Evolutionary conservation across 2,888 invertebrate genomes (phyloP), one percentile per base, ranked within the genome.

Genomic region (Meiosimyza platycephala): DNA sequence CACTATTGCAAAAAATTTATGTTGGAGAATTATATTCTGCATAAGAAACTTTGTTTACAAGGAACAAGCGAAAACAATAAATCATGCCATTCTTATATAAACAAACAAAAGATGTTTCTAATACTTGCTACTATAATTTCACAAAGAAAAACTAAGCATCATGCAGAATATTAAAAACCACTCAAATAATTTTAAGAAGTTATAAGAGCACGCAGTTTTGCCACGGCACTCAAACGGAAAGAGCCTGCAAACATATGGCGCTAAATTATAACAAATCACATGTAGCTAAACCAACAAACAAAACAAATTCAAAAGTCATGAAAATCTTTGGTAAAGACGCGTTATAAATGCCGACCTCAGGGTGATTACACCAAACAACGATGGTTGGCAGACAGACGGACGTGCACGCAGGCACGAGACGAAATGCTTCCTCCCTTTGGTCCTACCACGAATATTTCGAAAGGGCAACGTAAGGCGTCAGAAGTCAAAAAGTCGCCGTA

Each of bases 401-500:
- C 11, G 18, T 12, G 54, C 16, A 54, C n/a, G n/a, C 54, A 52
- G 13, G 54, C 54, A n/a, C 6, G n/a, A 11, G 55, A 18, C 18
- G 15, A 55, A 55, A 54, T 15, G 54, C 18, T 55, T n/a, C 54
- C 16, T 9, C 54, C 54, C 7, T 13, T 28, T 28, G 28, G 40
- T 2, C 40, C 40, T 40, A 40, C 40, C 5, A 40, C 6, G 57
- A 22, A 11, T 55, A 55, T 18, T 16, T 55, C 16, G n/a, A 11
- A 9, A 55, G 55, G 11, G 13, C 5, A 57, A 28, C 12, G 18
- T 15, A 57, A 28, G 57, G 13, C 6, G 67, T 55, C 67, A 67
- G 57, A 67, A 67, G 67, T 67, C 67, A 67, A 57, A 66, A 67
- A 67, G 57, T 67, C 50, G 15, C 67, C 67, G 15, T 55, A 67